Conservation (phyloP, 64 coral and sea anemone genomes). For the Dendrophyllia cribrosa region DNA sequence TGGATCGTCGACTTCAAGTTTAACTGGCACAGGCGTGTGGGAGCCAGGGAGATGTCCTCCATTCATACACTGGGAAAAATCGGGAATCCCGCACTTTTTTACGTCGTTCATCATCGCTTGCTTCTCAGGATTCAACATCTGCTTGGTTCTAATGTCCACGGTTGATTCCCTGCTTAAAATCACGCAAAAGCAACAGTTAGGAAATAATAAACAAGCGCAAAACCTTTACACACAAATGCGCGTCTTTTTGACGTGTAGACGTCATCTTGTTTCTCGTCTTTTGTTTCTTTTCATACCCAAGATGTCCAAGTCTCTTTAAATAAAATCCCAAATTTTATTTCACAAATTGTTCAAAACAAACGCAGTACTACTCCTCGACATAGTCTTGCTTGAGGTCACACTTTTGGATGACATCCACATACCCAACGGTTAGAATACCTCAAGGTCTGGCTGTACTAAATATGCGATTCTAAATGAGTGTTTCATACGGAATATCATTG, state of each 20-base stretch:
- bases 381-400: too few species aligned
- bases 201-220: not conserved
- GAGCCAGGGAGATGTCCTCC: constrained; percentile 26
- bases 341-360: not conserved
- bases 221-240: not conserved
- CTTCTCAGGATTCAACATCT: constrained; percentile 86
- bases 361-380: not conserved
- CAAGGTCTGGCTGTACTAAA: not conserved
- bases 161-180: constrained; percentile 80
- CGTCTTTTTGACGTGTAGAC: not conserved
- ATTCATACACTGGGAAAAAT: constrained; percentile 87
- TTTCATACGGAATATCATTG: not conserved
- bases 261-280: not conserved
- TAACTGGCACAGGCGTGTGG: constrained; percentile 76
- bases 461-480: not conserved
- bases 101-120: constrained; percentile 74
- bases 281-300: not conserved
- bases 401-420: not conserved
- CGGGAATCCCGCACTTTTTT: constrained; percentile 85
- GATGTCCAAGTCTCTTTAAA: not conserved
- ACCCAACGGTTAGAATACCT: not conserved
- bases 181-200: constrained; percentile 15
- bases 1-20: constrained; percentile 91
- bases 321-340: not conserved
- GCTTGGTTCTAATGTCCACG: constrained; percentile 84